Conservation (phyloP, 2,888 invertebrate genomes). For the Amblyteles armatorius region DNA sequence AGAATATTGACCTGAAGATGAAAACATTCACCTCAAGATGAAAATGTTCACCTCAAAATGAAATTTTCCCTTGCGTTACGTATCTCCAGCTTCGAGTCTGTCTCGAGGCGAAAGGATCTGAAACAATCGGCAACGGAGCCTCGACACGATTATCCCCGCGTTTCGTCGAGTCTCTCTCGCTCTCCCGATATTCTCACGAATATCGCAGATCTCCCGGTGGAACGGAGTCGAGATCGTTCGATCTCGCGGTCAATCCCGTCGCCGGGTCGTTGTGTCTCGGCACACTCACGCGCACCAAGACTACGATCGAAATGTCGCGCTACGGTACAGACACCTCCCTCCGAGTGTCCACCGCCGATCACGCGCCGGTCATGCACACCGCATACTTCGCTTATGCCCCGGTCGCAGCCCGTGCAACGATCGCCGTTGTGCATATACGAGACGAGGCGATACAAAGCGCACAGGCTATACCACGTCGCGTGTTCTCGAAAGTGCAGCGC, state of each 20-base stretch:
- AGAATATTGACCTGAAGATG: no score
- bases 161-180: background rate
- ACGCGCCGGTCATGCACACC: slow-evolving; percentile 62
- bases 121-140: background rate
- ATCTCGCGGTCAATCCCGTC: slow-evolving; percentile 32
- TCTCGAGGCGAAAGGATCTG: background rate
- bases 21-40: no score
- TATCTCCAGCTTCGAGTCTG: background rate
- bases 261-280: background rate
- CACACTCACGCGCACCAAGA: background rate
- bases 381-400: slow-evolving; percentile 46
- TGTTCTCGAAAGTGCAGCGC: slow-evolving; percentile 29
- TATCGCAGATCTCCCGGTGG: slow-evolving; percentile 15
- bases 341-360: slow-evolving; percentile 46
- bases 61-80: no score
- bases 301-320: background rate
- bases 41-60: no score
- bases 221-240: slow-evolving; percentile 14
- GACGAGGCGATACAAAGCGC: slow-evolving; percentile 7
- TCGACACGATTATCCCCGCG: slow-evolving; percentile 5
- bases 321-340: background rate
- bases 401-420: background rate
- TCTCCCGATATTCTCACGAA: slow-evolving; percentile 49
- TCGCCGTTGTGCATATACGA: background rate
- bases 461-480: background rate